Base-by-base conservation (phyloP, 2,113 vertebrate species). In the Colistium nudipinnis region DNA sequence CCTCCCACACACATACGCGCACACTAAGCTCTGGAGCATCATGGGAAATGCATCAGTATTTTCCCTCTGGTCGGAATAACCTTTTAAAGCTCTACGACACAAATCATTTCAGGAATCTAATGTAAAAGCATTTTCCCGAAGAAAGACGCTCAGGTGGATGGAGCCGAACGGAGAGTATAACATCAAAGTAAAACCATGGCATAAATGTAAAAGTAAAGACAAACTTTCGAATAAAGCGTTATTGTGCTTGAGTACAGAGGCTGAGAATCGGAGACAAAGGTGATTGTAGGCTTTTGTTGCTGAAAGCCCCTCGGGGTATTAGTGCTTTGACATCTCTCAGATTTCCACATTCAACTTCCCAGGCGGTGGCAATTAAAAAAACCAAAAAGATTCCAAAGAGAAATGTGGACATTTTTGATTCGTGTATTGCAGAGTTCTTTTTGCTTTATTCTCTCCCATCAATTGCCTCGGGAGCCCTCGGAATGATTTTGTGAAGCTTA, bases 1-100 rank as follows among this genome's bases (percentile, higher is more conserved):
- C 71, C 82, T 38, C 62, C 54, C 69, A 67, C 54, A 24, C 65
- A 33, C 11, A 10, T 0, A 20, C 10, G 65, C 60, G 62, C 57
- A 53, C 68, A 68, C 17, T 19, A 74, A 71, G 68, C 64, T 51
- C 0, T 2, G 7, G n/a, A 38, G 51, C 44, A 60, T 64, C 56
- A 56, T 31, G 35, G 62, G 30, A 73, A 69, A 76, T 43, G 12
- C 0, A 2, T 11, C 10, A n/a, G 62, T 31, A 17, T 66, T 31
- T 59, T 44, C 8, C 22, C 6, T 48, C 45, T 45, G 20, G 11
- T 12, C 19, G 22, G 14, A 24, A 22, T 13, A 24, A 5, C 6
- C n/a, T 14, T 22, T 47, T 24, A 24, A 47, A 11, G 24, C 6
- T 10, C 10, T 7, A 24, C 10, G 44, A 47, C 13, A 11, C 13